Evolutionary conservation across 2,797 vertebrate species (phyloP).

Genomic region (Xenops minutus): DNA sequence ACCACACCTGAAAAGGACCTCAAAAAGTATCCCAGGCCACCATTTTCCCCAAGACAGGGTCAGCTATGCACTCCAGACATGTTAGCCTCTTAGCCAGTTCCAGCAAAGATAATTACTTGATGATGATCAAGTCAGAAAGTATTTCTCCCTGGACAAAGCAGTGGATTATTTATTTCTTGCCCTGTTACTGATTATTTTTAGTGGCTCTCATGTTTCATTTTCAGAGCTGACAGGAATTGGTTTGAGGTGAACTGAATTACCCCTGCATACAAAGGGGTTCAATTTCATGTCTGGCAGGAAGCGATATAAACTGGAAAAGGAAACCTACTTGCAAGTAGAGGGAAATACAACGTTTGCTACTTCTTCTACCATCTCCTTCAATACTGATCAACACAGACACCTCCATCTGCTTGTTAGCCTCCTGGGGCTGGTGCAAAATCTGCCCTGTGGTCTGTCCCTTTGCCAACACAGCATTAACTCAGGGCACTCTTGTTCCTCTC

Average conservation of each 20-base stretch:
- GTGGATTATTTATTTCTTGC: conserved; percentile 28
- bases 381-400: neutral
- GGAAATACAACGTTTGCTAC: neutral
- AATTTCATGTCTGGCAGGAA: neutral
- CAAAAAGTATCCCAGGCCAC: neutral
- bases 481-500: neutral
- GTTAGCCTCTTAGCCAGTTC: neutral
- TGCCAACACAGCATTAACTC: neutral
- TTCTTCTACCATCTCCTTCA: neutral
- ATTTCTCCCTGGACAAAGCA: conserved; percentile 3
- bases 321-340: neutral
- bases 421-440: neutral
- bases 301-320: neutral
- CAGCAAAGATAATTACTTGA: neutral
- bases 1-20: neutral
- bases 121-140: conserved; percentile 23
- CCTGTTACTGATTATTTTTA: conserved; percentile 23
- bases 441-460: neutral
- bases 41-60: neutral
- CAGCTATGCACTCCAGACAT: neutral
- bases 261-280: neutral
- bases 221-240: neutral
- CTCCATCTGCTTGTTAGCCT: neutral
- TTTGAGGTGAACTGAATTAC: neutral
- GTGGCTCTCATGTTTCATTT: conserved; percentile 11